Evolutionary conservation across 2,797 vertebrate genomes (phyloP), one percentile per base, ranked within the genome.

Genomic region (Pipistrellus kuhlii): DNA sequence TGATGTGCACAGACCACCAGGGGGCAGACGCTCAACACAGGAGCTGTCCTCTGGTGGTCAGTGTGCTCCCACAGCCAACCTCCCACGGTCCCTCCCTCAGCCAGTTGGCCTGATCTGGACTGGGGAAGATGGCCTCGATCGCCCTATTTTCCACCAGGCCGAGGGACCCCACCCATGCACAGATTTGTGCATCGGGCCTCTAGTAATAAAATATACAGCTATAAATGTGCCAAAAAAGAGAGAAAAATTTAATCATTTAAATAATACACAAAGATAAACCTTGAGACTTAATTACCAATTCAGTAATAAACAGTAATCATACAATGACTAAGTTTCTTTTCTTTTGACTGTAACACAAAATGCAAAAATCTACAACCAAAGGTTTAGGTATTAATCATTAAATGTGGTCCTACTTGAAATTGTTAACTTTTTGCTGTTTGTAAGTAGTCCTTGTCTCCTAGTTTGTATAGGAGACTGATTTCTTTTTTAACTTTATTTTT

Each of bases 201-300:
- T 48, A 48, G 46, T 48, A 78, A 66, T 15, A 53, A 94, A 93
- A 85, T 21, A 64, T 3, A 62, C 21, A 77, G 8, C 55, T 77
- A 3, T 85, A 32, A 81, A 95, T 88, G 76, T 62, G 8, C 6
- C 35, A 62, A 44, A 30, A 38, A 25, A 25, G 23, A 48, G 32
- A 23, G 38, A 44, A 66, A 85, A 68, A 55, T 5, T 30, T 69
- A n/a, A 62, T 71, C 27, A 92, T 77, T 95, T 91, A 92, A 46
- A 88, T 82, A 76, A 76, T 8, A 53, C 9, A 72, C 25, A 86
- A 86, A 85, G 32, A 85, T 46, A 86, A 6, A 46, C 12, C 8
- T 91, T 82, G 62, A 94, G 41, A 51, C 30, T 86, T 71, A 72
- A 66, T 88, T 89, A 85, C 32, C 32, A 69, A 44, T 88, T 84